Evolutionary conservation across 2,797 vertebrate genomes (phyloP).

Genomic region (Trematomus bernacchii): DNA sequence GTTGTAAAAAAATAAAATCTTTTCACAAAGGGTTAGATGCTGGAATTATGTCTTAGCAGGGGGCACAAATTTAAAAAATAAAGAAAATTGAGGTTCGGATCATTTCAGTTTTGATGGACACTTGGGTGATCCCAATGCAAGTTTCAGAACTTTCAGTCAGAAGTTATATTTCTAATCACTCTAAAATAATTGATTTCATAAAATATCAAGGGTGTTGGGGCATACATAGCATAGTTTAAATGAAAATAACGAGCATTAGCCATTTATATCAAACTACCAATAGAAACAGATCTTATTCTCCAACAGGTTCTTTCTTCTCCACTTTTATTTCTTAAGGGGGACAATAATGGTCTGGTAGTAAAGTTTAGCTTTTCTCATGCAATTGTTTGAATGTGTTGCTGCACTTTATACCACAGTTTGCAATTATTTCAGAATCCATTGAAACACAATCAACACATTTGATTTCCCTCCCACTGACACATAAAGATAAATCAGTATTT

Average conservation of each 20-base stretch:
- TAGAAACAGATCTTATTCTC: conserved; percentile 7
- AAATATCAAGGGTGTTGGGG: background rate
- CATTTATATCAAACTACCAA: conserved; percentile 1
- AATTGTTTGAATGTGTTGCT: conserved; percentile 38
- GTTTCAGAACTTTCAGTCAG: background rate
- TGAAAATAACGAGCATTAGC: background rate
- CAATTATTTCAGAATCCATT: conserved; percentile 49
- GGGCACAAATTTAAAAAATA: background rate
- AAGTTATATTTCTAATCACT: background rate
- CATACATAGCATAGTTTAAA: background rate
- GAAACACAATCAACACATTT: conserved; percentile 27
- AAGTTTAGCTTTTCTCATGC: conserved; percentile 15
- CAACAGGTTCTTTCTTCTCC: background rate
- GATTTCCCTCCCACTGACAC: conserved; percentile 11
- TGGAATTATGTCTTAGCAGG: background rate
- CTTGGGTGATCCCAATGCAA: background rate
- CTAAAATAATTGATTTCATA: background rate
- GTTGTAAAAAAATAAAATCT: background rate
- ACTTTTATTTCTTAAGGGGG: background rate
- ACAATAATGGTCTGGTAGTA: background rate
- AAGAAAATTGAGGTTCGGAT: background rate
- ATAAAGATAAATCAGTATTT: conserved; percentile 33
- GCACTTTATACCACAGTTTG: conserved; percentile 56
- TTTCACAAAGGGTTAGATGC: background rate
- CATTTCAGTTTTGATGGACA: conserved; percentile 3